Evolutionary conservation across 2,888 invertebrate species (phyloP).

Genomic region (Xestia c-nigrum): DNA sequence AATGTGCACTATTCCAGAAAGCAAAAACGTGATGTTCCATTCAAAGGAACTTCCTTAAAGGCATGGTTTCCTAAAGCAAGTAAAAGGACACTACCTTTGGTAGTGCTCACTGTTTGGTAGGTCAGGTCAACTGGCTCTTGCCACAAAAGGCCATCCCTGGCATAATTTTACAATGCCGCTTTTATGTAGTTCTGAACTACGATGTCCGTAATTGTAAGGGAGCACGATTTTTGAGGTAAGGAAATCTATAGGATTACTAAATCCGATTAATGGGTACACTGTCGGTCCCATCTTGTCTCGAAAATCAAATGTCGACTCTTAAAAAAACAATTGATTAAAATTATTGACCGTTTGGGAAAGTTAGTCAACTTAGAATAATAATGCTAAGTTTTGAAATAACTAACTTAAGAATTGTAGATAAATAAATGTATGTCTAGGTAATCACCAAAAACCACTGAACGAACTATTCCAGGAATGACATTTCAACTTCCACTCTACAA

Average conservation of each 20-base stretch:
- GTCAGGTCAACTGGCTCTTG: slow-evolving; percentile 21
- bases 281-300: neutral
- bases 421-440: too few relatives aligned
- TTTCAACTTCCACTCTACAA: too few relatives aligned
- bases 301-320: neutral
- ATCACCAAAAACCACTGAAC: too few relatives aligned
- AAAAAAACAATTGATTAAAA: neutral
- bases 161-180: slow-evolving; percentile 12
- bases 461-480: too few relatives aligned
- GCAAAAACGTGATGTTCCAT: neutral
- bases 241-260: neutral
- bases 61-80: slow-evolving; percentile 12
- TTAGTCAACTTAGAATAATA: neutral
- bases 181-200: slow-evolving; percentile 26
- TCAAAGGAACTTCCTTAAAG: neutral
- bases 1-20: neutral
- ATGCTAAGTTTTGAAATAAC: neutral
- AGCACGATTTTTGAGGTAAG: slow-evolving; percentile 5
- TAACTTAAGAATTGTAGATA: neutral
- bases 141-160: slow-evolving; percentile 33
- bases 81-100: slow-evolving; percentile 36
- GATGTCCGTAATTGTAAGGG: slow-evolving; percentile 7
- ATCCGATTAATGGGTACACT: neutral
- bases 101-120: slow-evolving; percentile 12
- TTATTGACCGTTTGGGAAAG: neutral